Percentiles rank a stretch among this genome's conserved stretches.
Evolutionary conservation across 2,113 vertebrate genomes (phyloP).

Genomic region (Todiramphus chloris): DNA sequence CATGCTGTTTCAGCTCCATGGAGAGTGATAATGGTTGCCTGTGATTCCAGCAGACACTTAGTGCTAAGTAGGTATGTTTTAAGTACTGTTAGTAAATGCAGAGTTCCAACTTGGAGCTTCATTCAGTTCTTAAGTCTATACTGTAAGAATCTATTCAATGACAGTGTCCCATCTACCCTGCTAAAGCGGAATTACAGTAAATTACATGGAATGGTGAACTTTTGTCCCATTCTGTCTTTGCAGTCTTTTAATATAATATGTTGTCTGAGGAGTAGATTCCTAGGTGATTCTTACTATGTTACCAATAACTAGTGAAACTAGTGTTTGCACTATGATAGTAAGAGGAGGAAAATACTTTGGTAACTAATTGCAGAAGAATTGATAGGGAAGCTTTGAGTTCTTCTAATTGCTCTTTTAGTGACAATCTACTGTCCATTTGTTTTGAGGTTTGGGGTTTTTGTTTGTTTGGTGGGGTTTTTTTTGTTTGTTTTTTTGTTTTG

Average conservation of each 20-base stretch:
- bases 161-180: not conserved
- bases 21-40: not conserved
- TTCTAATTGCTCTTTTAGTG: not conserved
- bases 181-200: not conserved
- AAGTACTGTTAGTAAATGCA: not conserved
- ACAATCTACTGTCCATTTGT: not conserved
- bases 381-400: not conserved
- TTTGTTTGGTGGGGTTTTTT: too few relatives aligned
- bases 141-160: not conserved
- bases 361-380: not conserved
- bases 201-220: not conserved
- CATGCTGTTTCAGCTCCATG: not conserved
- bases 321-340: not conserved
- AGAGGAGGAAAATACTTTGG: not conserved
- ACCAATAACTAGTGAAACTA: not conserved
- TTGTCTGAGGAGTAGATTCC: not conserved
- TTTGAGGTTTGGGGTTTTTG: not conserved
- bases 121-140: not conserved
- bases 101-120: not conserved
- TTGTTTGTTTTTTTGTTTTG: too few relatives aligned
- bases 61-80: not conserved
- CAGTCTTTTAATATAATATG: not conserved
- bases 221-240: not conserved
- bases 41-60: not conserved
- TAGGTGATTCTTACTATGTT: not conserved